phyloP scores from a whole-genome alignment of 2,113 vertebrate species.

The Ammodytes dubius region DNA sequence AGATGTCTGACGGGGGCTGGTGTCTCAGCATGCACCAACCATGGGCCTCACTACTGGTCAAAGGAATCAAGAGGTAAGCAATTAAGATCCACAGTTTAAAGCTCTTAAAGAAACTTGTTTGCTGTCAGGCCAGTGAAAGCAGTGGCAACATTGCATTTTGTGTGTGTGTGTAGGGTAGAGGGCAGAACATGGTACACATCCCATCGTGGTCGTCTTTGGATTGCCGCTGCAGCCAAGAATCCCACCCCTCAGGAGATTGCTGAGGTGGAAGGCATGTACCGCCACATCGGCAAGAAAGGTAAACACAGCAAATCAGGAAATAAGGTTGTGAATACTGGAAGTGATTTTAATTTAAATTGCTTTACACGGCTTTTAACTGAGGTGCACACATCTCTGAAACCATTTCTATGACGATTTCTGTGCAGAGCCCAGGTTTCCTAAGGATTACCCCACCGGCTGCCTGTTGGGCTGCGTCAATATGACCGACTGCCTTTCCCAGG shows the following conservation, averaged over 20 bases:
- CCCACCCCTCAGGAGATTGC: conserved; percentile 91
- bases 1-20: conserved; percentile 95
- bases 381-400: neutral
- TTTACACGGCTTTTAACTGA: neutral
- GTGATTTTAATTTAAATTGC: neutral
- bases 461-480: conserved; percentile 93
- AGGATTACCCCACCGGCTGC: conserved; percentile 93
- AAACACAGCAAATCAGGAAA: conserved; percentile 19
- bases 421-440: conserved; percentile 91
- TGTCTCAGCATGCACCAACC: conserved; percentile 99
- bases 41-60: conserved; percentile 94
- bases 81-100: no score
- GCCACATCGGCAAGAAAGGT: conserved; percentile 88
- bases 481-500: conserved; percentile 92
- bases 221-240: conserved; percentile 93
- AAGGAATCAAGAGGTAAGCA: conserved; percentile 91
- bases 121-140: neutral
- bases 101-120: neutral
- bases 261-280: conserved; percentile 90
- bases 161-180: conserved; percentile 87
- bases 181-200: conserved; percentile 96
- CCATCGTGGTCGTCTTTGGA: conserved; percentile 95
- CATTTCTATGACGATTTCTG: conserved; percentile 25
- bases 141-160: neutral
- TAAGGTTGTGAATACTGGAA: neutral